phyloP scores from a whole-genome alignment of 30 jellyfish, hydroid and myxozoan genomes.

The Turritopsis dohrnii region DNA sequence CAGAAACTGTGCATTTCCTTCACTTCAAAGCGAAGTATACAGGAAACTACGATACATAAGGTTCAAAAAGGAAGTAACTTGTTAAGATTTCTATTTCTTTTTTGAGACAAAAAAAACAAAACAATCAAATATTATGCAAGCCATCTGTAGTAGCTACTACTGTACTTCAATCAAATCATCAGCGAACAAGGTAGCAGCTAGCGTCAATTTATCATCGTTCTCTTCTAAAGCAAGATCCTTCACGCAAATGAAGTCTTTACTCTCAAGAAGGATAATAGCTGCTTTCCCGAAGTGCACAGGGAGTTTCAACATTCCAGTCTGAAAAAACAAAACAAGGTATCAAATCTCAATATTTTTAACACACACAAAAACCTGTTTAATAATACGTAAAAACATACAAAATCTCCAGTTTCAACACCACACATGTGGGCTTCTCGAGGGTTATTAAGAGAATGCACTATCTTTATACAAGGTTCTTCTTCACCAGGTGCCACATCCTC shows the following conservation, averaged over 20 bases:
- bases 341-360: not conserved
- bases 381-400: not conserved
- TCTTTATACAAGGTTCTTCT: conserved; percentile 65
- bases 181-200: conserved; percentile 68
- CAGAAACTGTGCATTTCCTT: too few relatives aligned
- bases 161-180: conserved; percentile 61
- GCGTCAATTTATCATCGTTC: conserved; percentile 56
- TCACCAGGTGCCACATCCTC: conserved; percentile 38
- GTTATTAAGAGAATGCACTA: conserved; percentile 75
- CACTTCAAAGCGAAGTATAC: too few relatives aligned
- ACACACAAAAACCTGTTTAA: too few relatives aligned
- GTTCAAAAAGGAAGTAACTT: too few relatives aligned
- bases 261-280: conserved; percentile 41
- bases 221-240: conserved; percentile 65
- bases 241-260: conserved; percentile 34
- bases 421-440: conserved; percentile 71
- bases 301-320: conserved; percentile 61
- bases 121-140: not conserved
- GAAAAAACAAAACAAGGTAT: not conserved
- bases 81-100: too few relatives aligned
- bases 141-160: not conserved
- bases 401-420: conserved; percentile 32
- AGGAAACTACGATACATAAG: too few relatives aligned
- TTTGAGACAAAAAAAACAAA: not conserved
- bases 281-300: conserved; percentile 79